These are phyloP conservation scores for Lepus townsendii DNA, from an alignment of 2,797 vertebrate genomes.

Conservation along the genomic window DNA sequence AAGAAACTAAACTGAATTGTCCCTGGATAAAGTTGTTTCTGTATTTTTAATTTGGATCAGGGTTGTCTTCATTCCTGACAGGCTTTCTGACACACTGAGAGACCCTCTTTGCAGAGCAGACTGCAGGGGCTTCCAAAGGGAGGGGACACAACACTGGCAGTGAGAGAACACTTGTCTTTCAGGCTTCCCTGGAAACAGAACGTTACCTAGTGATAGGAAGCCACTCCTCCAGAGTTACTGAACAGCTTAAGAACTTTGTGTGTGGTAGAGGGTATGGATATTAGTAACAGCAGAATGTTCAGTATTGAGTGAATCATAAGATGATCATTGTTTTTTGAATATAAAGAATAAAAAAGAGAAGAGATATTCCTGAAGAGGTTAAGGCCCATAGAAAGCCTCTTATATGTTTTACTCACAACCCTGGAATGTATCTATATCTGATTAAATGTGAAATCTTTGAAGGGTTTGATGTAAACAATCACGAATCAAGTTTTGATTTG, in stretches of 20 bases:
- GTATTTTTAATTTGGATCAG: conserved; percentile 22
- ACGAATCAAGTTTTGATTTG: neutral
- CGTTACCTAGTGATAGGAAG: neutral
- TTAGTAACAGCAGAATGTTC: neutral
- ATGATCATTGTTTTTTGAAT: neutral
- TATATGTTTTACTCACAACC: neutral
- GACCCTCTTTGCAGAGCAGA: neutral
- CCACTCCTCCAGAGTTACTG: neutral
- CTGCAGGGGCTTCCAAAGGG: neutral
- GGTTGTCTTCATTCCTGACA: neutral
- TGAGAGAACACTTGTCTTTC: neutral
- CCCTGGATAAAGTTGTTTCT: conserved; percentile 16
- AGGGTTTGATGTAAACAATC: neutral
- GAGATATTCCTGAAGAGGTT: neutral
- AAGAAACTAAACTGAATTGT: conserved; percentile 4
- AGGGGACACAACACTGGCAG: neutral
- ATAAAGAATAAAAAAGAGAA: neutral
- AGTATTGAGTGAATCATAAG: neutral
- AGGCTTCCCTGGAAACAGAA: neutral
- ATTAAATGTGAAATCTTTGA: conserved; percentile 9
- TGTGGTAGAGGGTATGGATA: neutral
- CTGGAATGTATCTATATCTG: neutral
- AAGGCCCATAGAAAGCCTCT: neutral
- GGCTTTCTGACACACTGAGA: neutral
- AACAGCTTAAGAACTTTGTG: neutral